Conservation (phyloP, 2,888 invertebrate genomes). For the Pseudococcus longispinus region DNA sequence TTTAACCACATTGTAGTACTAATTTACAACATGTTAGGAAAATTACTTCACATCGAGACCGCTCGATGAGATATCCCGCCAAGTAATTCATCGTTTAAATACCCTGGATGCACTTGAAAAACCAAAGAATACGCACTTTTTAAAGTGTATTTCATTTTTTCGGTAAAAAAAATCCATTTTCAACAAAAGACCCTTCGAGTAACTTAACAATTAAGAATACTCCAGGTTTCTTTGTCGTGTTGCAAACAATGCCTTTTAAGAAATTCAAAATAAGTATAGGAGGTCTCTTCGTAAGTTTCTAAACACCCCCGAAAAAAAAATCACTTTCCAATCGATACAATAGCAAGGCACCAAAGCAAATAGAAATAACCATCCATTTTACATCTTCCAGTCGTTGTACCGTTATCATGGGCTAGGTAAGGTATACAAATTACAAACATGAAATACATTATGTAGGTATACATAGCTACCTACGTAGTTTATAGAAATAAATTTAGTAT, state of each 20-base stretch:
- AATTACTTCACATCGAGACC: constrained; percentile 5
- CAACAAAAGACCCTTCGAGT: constrained; percentile 8
- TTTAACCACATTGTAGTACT: not conserved
- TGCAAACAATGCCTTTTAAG: not conserved
- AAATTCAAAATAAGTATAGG: not conserved
- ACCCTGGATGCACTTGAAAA: not conserved
- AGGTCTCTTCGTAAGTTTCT: not conserved
- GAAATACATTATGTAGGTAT: not conserved
- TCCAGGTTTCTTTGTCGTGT: constrained; percentile 12
- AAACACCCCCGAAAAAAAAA: not conserved
- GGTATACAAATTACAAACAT: too few relatives aligned
- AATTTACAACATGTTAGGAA: constrained; percentile 17
- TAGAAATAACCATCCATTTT: not conserved
- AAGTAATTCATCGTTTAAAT: constrained; percentile 11
- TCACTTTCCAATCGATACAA: constrained; percentile 15
- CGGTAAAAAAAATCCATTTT: not conserved
- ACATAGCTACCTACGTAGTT: not conserved
- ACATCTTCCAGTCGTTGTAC: not conserved
- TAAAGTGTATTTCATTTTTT: constrained; percentile 16
- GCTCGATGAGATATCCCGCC: constrained; percentile 19
- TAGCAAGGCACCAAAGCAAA: not conserved
- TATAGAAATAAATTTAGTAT: not conserved
- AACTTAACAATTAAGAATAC: constrained; percentile 11
- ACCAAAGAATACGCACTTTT: constrained; percentile 32
- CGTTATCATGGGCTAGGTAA: not conserved